These are phyloP conservation scores for Drosophila ironensis DNA, from an alignment of 1,140 invertebrate species.

Conservation along the genomic window DNA sequence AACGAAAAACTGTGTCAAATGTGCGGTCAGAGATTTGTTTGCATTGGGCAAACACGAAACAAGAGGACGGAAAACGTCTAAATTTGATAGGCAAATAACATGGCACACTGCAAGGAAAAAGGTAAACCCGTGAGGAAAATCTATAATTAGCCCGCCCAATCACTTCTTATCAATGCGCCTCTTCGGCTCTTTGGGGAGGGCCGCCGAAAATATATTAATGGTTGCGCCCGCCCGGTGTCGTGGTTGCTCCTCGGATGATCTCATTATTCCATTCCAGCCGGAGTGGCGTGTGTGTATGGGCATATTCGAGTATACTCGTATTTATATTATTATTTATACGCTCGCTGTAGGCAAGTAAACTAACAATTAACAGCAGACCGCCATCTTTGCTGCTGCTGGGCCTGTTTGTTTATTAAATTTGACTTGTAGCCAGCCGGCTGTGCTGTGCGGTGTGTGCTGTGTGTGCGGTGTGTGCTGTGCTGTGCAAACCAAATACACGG, in stretches of 20 bases:
- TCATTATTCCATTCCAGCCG: conserved; percentile 46
- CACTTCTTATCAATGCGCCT: conserved; percentile 16
- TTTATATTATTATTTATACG: conserved; percentile 37
- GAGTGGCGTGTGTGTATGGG: conserved; percentile 9
- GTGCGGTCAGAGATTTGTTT: conserved; percentile 67
- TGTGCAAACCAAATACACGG: conserved; percentile 65
- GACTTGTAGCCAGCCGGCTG: conserved; percentile 34
- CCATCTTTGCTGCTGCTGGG: conserved; percentile 58
- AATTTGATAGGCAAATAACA: conserved; percentile 30
- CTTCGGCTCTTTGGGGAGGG: conserved; percentile 16
- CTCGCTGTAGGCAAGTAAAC: conserved; percentile 47
- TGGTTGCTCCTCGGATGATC: conserved; percentile 24
- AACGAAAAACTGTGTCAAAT: conserved; percentile 72
- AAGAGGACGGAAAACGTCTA: conserved; percentile 27
- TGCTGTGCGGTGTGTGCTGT: background rate
- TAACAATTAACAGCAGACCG: conserved; percentile 72
- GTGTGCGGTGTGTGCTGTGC: conserved; percentile 8
- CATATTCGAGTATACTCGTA: too few relatives aligned
- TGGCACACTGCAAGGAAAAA: conserved; percentile 5
- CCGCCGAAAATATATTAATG: conserved; percentile 28
- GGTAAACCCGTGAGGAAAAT: background rate
- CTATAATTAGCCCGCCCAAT: conserved; percentile 24
- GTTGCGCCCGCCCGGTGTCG: conserved; percentile 7
- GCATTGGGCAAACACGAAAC: conserved; percentile 53
- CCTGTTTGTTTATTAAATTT: conserved; percentile 73